Base-by-base conservation (phyloP, 2,797 vertebrate genomes). In the Xerus rutilus region DNA sequence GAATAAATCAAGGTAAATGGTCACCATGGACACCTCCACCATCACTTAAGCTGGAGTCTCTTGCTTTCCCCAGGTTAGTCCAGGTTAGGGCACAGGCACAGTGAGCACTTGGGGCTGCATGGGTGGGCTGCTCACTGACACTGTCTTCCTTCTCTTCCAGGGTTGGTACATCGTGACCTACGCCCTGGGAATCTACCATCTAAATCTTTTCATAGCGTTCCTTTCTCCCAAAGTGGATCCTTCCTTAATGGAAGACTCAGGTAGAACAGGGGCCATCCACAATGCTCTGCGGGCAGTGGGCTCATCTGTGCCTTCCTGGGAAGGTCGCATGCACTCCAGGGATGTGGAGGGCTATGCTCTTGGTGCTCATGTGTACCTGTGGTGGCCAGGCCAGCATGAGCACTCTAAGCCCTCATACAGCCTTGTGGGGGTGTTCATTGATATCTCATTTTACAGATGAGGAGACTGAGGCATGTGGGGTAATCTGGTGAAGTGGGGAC, bases 91-190 rank as follows among this genome's bases (percentile, higher is more conserved):
- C 7, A 32, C 9, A 4, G 65, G 35, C 3, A 9, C 32, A 15
- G 5, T 7, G 35, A 18, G 25, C 3, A 57, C 30, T 6, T 7
- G 0, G 0, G 57, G 47, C 15, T 70, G 25, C 11, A 39, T 7
- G 21, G 17, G 57, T 35, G 20, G 73, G 65, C 73, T 74, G 45
- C 47, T 57, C 25, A 35, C 82, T 85, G 93, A 35, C 73, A 17
- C 39, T 52, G 21, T 12, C n/a, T 10, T 15, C 87, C 35, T 77
- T 87, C 57, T 96, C 97, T 98, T 97, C 20, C 98, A 99, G 99
- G 99, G 99, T 94, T 99, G 99, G 99, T 99, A 99, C 99, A 99
- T 99, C 98, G 99, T 99, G 98, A 99, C 99, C 95, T 99, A 99
- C 86, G 99, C 99, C 98, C 99, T 99, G 99, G 99, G 99, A 96